Evolutionary conservation across 2,888 invertebrate genomes (phyloP).

Genomic region (Odontocerum albicorne): DNA sequence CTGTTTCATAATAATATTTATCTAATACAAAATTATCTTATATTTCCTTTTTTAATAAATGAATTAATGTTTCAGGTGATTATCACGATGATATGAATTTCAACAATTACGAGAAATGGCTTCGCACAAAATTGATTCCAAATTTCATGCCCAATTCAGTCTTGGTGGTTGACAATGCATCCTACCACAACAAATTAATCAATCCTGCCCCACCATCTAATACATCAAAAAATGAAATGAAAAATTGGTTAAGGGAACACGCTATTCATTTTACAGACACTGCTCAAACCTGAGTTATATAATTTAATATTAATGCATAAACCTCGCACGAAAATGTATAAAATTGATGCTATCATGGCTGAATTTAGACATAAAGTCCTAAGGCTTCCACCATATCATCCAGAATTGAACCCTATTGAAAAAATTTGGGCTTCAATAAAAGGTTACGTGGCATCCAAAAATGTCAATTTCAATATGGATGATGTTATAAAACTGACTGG

Average conservation of each 20-base stretch:
- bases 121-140: background rate
- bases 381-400: constrained; percentile 4
- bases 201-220: constrained; percentile 5
- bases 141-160: constrained; percentile 6
- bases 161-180: constrained; percentile 1
- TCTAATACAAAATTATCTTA: no score
- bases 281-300: constrained; percentile 1
- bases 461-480: background rate
- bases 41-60: no score
- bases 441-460: constrained; percentile 2
- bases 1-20: no score
- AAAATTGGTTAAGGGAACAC: background rate
- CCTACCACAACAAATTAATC: constrained; percentile 5
- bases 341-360: background rate
- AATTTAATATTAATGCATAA: constrained; percentile 1
- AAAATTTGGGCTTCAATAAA: constrained; percentile 7
- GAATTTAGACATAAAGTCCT: constrained; percentile 1
- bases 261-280: background rate
- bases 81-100: constrained; percentile 10
- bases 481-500: constrained; percentile 2
- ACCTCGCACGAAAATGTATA: background rate
- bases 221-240: background rate
- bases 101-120: background rate
- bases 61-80: no score
- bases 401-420: constrained; percentile 6